Evolutionary conservation across 2,113 vertebrate species (phyloP), one percentile per base, ranked within the genome.

Genomic region (Casuarius casuarius): DNA sequence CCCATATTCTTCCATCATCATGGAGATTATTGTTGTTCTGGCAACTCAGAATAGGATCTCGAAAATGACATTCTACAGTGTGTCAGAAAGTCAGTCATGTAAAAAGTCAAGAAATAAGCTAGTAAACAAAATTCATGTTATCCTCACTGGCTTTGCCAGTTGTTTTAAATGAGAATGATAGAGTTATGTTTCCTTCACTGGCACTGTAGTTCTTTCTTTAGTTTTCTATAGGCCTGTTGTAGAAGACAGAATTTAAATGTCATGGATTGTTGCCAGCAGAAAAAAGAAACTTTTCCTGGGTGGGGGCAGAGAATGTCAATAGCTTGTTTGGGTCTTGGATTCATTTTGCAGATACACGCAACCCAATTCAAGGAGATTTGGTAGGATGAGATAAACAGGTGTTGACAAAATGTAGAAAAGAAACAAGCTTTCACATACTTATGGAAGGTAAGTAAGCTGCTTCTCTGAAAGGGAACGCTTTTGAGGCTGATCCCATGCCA

Each of bases 201-300:
- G 58, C 80, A 82, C 35, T 95, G 73, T 92, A 58, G 40, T 95
- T 97, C 85, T 87, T 95, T 94, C 93, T 97, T 84, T 85, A 75
- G 89, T 86, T 94, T 90, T 94, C 93, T 97, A 52, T 90, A 90
- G 87, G 80, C 18, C 62, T 95, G 78, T 95, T 97, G 95, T 90
- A 93, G 95, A 97, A 97, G 79, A 73, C 65, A 95, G 86, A 92
- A 95, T 95, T 95, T 92, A 95, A 97, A 96, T 92, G 96, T 96
- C 95, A 97, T 90, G 89, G 91, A 94, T 96, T 91, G 94, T 84
- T 93, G 96, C 35, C 81, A 95, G 70, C 29, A 94, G 84, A 88
- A 95, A 94, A 63, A 56, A 95, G 87, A 94, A 96, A 94, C 38
- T 96, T 94, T 80, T 92, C 67, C 82, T 1, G 52, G 81, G 62